A percentile compares a stretch with the other conserved stretches of the same genome.
Conservation (phyloP, 2,888 invertebrate genomes). For the Onchidella celtica region DNA sequence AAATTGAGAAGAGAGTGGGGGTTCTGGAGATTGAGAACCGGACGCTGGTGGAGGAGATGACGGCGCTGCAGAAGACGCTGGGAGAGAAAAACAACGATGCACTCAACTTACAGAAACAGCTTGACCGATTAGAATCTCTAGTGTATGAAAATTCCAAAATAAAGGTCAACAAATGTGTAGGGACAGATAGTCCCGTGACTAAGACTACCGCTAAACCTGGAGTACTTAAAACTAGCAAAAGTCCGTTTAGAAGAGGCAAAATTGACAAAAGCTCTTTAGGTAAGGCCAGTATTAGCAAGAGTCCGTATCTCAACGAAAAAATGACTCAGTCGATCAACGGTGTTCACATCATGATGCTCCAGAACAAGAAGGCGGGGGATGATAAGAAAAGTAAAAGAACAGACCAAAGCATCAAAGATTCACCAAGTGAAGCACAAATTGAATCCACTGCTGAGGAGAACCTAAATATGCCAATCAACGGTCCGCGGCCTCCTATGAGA, state of each 20-base stretch:
- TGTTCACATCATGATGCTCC: background rate
- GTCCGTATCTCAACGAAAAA: background rate
- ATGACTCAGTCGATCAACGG: background rate
- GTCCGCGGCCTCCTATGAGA: conserved; percentile 6
- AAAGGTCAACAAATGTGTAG: conserved; percentile 26
- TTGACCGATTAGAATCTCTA: conserved; percentile 44
- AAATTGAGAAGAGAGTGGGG: conserved; percentile 5
- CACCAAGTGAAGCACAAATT: background rate
- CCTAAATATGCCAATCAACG: background rate
- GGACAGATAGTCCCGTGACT: background rate
- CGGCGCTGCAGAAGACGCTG: conserved; percentile 46
- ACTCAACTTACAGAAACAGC: conserved; percentile 54
- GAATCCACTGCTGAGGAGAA: background rate
- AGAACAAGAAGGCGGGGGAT: background rate
- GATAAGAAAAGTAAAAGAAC: background rate
- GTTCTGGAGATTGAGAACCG: conserved; percentile 44
- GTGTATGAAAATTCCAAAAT: conserved; percentile 51
- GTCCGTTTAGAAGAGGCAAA: no score
- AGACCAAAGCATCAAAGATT: background rate
- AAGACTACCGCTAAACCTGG: background rate
- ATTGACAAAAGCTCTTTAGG: background rate
- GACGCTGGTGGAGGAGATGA: conserved; percentile 52
- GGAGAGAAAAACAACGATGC: conserved; percentile 53
- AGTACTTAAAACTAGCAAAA: background rate
- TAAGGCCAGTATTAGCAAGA: background rate